Base-by-base conservation (phyloP, 2,888 invertebrate species). In the Polyommatus icarus region DNA sequence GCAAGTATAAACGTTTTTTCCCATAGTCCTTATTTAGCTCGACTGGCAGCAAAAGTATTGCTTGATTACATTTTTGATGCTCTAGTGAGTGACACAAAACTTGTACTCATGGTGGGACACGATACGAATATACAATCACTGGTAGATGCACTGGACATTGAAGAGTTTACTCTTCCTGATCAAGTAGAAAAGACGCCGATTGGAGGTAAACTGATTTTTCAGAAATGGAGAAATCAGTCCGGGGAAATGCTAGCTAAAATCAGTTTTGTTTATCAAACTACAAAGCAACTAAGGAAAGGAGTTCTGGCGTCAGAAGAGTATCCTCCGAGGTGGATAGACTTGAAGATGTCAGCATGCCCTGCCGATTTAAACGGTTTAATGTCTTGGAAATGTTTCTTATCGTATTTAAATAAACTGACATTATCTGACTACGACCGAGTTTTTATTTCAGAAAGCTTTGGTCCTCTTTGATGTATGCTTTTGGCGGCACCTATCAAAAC, bases 121-220 rank as follows among this genome's bases (percentile, higher is more conserved):
- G 92, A 93, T 84, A 86, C 91, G 0, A 91, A 92, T 83, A 80
- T 91, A 59, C 87, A 83, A 71, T 79, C 89, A 15, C 80, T 91
- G 1, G 81, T 89, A 15, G 82, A 83, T 0, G 84, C 87, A 0
- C 82, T 93, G 73, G 84, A 82, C 20, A 87, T 91, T 71, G 85
- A 88, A 79, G 78, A 82, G 0, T 90, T 85, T 78, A 79, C 78
- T 12, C 81, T 91, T 24, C 83, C 85, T 20, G 84, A 86, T 59
- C 90, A 91, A 78, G 83, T 84, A 46, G 92, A 93, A 80, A 83
- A 82, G 6, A 88, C 86, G 1, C 93, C 93, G 0, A 86, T 92
- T 46, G 92, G 92, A 6, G 89, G 90, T 1, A 92, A 91, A 84
- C 40, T 92, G 0, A 84, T 92, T 1, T 91, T 92, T 78, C 89